These are phyloP conservation scores for Prietella phreatophila DNA, from an alignment of 2,113 vertebrate genomes.

Conservation along the genomic window DNA sequence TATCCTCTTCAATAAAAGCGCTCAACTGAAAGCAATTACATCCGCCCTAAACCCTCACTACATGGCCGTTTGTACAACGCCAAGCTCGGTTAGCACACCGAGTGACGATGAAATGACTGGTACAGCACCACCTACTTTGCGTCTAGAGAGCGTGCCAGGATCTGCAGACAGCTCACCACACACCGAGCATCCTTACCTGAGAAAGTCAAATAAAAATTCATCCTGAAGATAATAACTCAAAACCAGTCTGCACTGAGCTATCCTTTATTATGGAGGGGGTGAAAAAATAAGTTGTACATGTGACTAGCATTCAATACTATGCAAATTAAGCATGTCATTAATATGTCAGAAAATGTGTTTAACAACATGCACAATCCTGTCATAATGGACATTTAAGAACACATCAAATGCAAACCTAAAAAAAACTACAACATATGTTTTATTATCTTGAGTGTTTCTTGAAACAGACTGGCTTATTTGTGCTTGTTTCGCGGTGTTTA, in stretches of 20 bases:
- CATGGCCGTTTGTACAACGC: not conserved
- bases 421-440: too few relatives aligned
- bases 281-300: not conserved
- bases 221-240: not conserved
- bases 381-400: not conserved
- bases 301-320: not conserved
- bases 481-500: not conserved
- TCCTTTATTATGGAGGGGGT: too few relatives aligned
- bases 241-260: not conserved
- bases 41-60: too few relatives aligned
- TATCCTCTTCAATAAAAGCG: too few relatives aligned
- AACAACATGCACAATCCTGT: too few relatives aligned
- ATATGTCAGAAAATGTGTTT: too few relatives aligned
- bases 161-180: conserved; percentile 87
- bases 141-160: conserved; percentile 88
- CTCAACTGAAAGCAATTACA: too few relatives aligned
- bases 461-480: not conserved
- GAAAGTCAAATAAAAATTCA: conserved; percentile 18
- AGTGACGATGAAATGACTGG: not conserved
- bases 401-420: not conserved
- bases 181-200: conserved; percentile 83
- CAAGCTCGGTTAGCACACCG: not conserved
- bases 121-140: conserved; percentile 77
- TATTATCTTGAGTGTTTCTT: too few relatives aligned
- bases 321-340: too few relatives aligned